Base-by-base conservation (phyloP, 1,140 invertebrate genomes). In the Panagrolaimus sp. region DNA sequence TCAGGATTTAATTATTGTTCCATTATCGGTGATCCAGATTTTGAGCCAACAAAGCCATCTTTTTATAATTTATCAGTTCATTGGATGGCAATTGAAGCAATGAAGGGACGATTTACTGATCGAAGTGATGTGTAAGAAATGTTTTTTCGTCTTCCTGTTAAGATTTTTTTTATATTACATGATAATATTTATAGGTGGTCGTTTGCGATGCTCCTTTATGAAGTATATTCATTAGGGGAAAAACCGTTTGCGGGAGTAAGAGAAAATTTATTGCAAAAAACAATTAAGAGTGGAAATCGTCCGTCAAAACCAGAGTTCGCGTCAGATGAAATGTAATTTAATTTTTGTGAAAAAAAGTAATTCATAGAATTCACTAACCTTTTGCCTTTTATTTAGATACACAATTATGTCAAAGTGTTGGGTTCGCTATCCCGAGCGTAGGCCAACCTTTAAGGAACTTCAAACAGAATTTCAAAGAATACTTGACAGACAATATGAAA, bases 1-100 rank as follows among this genome's bases (percentile, higher is more conserved):
- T 72, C 69, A n/a, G 72, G 72, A 23, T 72, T 74, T 44, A 69
- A 69, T 7, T 74, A 65, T 62, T 74, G 72, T 27, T 72, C 70
- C 14, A 66, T 73, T 4, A 43, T 45, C 5, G 63, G 64, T 23
- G 72, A 74, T 27, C 38, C 66, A 1, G 62, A 64, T 23, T 73
- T 73, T 31, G 61, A 31, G 7, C 46, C 65, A 5, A 68, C 67
- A 43, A 64, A 65, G n/a, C 23, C 51, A 38, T 62, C 67, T 27
- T 66, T 73, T 46, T 44, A 70, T 25, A 65, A 31, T 42, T 47
- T 74, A 3, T 63, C 66, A 8, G 62, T 72, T 11, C 14, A 70
- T 13, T 74, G 72, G 72, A 61, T 72, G 27, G 70, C 69, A 31
- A 66, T 66, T 11, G 72, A 74, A 66, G 67, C 63, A 7, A 65